These are phyloP conservation scores for Trachurus trachurus DNA, from an alignment of 2,797 vertebrate species.

Conservation along the genomic window DNA sequence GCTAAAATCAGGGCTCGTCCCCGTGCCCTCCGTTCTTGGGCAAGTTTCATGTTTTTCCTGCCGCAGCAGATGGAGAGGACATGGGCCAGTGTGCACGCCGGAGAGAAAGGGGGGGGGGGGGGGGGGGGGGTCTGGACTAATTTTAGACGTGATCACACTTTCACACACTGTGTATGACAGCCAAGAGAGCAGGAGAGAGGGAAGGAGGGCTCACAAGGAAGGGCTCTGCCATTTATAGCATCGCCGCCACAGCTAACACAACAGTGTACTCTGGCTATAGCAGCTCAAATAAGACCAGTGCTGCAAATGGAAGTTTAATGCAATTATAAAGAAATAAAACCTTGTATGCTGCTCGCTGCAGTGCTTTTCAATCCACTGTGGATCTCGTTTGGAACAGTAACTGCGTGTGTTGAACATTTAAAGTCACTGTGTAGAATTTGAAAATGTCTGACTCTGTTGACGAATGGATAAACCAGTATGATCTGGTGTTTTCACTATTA, in stretches of 20 bases:
- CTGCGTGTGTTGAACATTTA: background rate
- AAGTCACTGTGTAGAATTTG: background rate
- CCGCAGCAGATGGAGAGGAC: constrained; percentile 82
- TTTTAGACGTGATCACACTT: constrained; percentile 80
- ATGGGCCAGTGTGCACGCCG: constrained; percentile 73
- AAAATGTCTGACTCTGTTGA: constrained; percentile 1
- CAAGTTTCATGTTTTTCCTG: constrained; percentile 68
- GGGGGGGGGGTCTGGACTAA: constrained; percentile 67
- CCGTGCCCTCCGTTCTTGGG: constrained; percentile 36
- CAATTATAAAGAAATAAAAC: background rate
- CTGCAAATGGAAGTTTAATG: no score
- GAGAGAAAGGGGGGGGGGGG: constrained; percentile 14
- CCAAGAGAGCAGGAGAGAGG: constrained; percentile 68
- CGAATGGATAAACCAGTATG: background rate
- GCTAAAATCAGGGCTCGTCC: constrained; percentile 23
- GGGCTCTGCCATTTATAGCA: constrained; percentile 75
- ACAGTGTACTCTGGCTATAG: constrained; percentile 32
- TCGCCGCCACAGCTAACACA: constrained; percentile 44
- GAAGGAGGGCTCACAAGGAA: constrained; percentile 28
- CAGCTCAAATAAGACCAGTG: constrained; percentile 4
- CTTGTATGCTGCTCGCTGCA: background rate
- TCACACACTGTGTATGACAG: constrained; percentile 80
- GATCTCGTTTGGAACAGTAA: background rate
- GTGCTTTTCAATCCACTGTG: background rate
- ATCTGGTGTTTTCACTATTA: background rate